Base-by-base conservation (phyloP, 2,888 invertebrate species). In the Trissolcus japonicus region DNA sequence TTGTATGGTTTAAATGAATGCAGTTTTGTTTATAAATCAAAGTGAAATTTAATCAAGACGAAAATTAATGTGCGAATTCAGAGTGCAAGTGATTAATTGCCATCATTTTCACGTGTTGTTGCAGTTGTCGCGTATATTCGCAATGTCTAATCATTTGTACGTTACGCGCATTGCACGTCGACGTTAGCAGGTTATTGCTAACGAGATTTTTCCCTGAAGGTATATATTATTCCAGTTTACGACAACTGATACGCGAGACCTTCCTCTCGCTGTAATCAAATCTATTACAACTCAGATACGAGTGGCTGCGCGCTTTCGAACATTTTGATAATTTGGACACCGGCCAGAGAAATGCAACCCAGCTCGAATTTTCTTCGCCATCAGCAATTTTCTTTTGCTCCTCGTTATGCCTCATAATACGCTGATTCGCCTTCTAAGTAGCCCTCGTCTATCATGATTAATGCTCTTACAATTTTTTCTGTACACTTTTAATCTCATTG, bases 91-190 rank as follows among this genome's bases (percentile, higher is more conserved):
- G 21, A 67, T 67, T 67, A 50, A 56, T 51, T 41, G 35, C 13
- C 66, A 67, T 67, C 66, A 67, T 41, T 59, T 67, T 43, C 53
- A 67, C 25, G 21, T 59, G 66, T 19, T 53, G 66, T 53, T 29
- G 51, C 25, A 53, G 57, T 66, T 66, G 65, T 19, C 19, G 55
- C 50, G 43, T 43, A 66, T 51, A 66, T 66, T 17, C 55, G 50
- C n/a, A 41, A 41, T 48, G 66, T 67, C 59, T 67, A 59, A 67
- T 59, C 57, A 67, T 67, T 57, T 50, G 41, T 29, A 17, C 66
- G 43, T 55, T 66, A 50, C 16, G 46, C 57, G 19, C 21, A 19
- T 25, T 41, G 35, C 50, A 51, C 14, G 17, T 57, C 13, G 17
- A 46, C 40, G 66, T 67, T 59, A 67, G 51, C 57, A 57, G 40